phyloP scores from a whole-genome alignment of 1,140 invertebrate genomes.

The Galleria mellonella region DNA sequence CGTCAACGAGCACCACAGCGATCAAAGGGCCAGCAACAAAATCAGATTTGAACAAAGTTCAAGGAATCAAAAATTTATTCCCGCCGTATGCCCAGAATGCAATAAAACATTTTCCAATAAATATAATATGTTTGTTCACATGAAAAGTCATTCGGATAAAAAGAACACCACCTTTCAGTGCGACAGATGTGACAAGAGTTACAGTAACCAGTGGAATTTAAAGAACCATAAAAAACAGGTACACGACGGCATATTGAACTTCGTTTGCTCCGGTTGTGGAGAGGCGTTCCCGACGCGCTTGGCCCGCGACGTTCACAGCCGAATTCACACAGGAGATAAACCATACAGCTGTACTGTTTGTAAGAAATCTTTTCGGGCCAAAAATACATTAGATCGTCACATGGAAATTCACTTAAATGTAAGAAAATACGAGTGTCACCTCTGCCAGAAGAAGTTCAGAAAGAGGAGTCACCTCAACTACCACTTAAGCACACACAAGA shows the following conservation, averaged over 20 bases:
- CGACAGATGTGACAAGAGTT: slow-evolving; percentile 34
- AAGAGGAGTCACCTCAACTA: slow-evolving; percentile 43
- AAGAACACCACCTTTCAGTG: slow-evolving; percentile 14
- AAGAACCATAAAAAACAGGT: slow-evolving; percentile 29
- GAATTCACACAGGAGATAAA: slow-evolving; percentile 67
- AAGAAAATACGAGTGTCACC: slow-evolving; percentile 67
- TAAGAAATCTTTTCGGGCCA: slow-evolving; percentile 46
- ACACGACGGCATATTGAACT: slow-evolving; percentile 36
- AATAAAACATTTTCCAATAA: slow-evolving; percentile 53
- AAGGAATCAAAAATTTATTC: slow-evolving; percentile 40
- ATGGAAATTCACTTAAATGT: slow-evolving; percentile 44
- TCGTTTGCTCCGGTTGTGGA: slow-evolving; percentile 39
- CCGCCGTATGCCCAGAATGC: slow-evolving; percentile 43
- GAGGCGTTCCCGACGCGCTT: slow-evolving; percentile 44
- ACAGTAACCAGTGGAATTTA: slow-evolving; percentile 29
- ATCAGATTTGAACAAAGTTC: slow-evolving; percentile 9
- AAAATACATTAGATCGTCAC: slow-evolving; percentile 41
- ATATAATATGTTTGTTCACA: slow-evolving; percentile 48
- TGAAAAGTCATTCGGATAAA: slow-evolving; percentile 25
- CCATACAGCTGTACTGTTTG: slow-evolving; percentile 76
- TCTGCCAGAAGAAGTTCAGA: slow-evolving; percentile 70
- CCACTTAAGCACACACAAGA: slow-evolving; percentile 40
- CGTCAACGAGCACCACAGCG: slow-evolving; percentile 22
- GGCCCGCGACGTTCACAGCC: slow-evolving; percentile 43
- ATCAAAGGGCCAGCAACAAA: slow-evolving; percentile 6